These are phyloP conservation scores for Lepus europaeus DNA, from an alignment of 2,113 vertebrate species.

Conservation along the genomic window DNA sequence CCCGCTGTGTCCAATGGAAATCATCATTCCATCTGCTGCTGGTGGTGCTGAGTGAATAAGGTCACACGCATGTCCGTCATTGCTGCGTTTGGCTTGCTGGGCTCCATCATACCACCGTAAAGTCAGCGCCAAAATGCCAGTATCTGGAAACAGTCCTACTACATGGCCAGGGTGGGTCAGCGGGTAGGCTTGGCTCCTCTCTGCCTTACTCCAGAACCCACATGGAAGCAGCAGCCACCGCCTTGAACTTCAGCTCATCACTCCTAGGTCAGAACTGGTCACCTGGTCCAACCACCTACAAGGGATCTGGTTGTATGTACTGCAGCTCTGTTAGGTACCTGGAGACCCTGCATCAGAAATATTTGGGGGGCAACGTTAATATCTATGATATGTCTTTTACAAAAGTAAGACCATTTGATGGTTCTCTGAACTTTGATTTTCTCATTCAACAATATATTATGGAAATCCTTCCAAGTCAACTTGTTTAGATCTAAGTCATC, in stretches of 20 bases:
- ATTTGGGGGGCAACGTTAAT: neutral
- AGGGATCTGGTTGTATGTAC: neutral
- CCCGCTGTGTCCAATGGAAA: constrained; percentile 51
- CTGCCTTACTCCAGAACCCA: neutral
- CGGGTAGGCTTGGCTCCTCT: neutral
- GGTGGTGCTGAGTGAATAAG: constrained; percentile 20
- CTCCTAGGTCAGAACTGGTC: fast-evolving
- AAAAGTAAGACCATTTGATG: neutral
- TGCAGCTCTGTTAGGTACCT: neutral
- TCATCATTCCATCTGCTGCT: neutral
- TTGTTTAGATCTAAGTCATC: neutral
- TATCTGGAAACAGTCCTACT: neutral
- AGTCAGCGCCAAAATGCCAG: neutral
- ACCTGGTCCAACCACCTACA: too few species aligned
- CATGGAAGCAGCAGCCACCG: neutral
- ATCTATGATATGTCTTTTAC: neutral
- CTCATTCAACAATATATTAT: neutral
- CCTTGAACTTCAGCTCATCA: neutral
- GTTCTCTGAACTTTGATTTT: constrained; percentile 18
- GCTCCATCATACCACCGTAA: neutral
- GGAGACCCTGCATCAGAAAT: neutral
- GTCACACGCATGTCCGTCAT: neutral
- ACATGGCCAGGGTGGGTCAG: too few species aligned
- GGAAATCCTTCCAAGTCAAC: neutral
- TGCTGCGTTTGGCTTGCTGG: neutral